Evolutionary conservation across 2,113 vertebrate species (phyloP), one percentile per base, ranked within the genome.

Genomic region (Festucalex cinctus): DNA sequence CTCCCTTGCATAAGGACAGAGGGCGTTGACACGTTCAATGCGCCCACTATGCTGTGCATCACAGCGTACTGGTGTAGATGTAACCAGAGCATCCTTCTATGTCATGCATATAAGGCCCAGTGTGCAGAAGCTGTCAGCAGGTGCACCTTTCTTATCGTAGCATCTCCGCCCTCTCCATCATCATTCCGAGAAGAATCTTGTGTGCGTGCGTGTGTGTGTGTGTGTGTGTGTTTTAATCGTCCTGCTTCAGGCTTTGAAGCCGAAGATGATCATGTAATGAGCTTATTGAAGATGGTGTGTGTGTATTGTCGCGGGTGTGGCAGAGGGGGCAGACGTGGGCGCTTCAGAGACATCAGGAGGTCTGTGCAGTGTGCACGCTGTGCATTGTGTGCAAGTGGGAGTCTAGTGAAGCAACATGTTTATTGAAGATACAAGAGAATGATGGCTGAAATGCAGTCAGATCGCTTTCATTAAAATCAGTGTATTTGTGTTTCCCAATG

Each of bases 231-330:
- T 68, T 10, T 63, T 16, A 60, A 65, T 75, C 60, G 54, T 22
- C 9, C 8, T 54, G 75, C 80, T 73, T 61, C 12, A 59, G 71
- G 78, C 83, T 82, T 84, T 83, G 86, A 82, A 78, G 81, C 73
- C 71, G 57, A 5, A 49, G 57, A 81, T 77, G 59, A 43, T 24
- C 37, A 24, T 22, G n/a, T 41, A 81, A 79, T 77, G 79, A 77
- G 85, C 77, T 86, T 70, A 83, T 83, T 88, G 77, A 66, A 73
- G 69, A 71, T 53, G 60, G 73, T 57, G 76, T 74, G 85, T 79
- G 74, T 74, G 83, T 79, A 43, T 79, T 84, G 83, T 82, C 76
- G 76, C 86, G 91, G 91, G 91, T 88, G 91, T 90, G 91, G 91
- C 91, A 77, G 67, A 79, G 82, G 82, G 81, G 83, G 81, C 87